These are phyloP conservation scores for Ciona savignyi DNA, from an alignment of 23 tunicate species.

Conservation along the genomic window DNA sequence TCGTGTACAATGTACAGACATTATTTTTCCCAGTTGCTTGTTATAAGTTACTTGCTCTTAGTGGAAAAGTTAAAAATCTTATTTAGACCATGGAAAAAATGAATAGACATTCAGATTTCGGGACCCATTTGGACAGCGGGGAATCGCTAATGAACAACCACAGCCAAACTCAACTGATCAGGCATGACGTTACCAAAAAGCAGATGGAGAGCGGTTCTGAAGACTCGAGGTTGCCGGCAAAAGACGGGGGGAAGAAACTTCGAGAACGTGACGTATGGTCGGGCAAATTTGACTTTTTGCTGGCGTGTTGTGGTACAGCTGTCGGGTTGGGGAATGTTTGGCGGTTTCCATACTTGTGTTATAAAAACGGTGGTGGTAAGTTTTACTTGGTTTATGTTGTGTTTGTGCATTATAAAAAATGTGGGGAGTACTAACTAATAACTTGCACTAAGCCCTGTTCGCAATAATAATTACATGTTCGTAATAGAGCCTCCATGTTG, in stretches of 20 bases:
- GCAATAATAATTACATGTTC: too few species aligned
- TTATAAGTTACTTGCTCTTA: too few species aligned
- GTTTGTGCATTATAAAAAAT: too few species aligned
- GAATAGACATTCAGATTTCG: too few species aligned
- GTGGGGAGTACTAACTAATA: too few species aligned
- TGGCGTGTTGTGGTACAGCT: conserved; percentile 93
- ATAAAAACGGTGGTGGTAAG: conserved; percentile 94
- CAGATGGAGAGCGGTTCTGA: conserved; percentile 17
- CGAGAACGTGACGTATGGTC: conserved; percentile 80
- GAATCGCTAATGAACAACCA: conserved; percentile 39
- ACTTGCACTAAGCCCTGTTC: too few species aligned
- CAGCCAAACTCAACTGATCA: conserved; percentile 41
- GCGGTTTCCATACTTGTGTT: conserved; percentile 93
- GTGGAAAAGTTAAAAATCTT: too few species aligned
- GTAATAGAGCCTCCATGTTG: too few species aligned
- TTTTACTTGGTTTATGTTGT: too few species aligned
- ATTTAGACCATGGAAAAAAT: too few species aligned
- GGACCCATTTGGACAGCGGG: conserved; percentile 32
- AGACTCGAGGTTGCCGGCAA: neutral
- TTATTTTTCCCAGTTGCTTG: too few species aligned
- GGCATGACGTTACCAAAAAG: neutral
- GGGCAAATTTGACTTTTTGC: conserved; percentile 86
- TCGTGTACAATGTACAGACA: too few species aligned
- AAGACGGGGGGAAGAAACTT: conserved; percentile 43
- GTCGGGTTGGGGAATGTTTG: conserved; percentile 95